Base-by-base conservation (phyloP, 2,888 invertebrate species). In the Hydrotaea cyrtoneurina region DNA sequence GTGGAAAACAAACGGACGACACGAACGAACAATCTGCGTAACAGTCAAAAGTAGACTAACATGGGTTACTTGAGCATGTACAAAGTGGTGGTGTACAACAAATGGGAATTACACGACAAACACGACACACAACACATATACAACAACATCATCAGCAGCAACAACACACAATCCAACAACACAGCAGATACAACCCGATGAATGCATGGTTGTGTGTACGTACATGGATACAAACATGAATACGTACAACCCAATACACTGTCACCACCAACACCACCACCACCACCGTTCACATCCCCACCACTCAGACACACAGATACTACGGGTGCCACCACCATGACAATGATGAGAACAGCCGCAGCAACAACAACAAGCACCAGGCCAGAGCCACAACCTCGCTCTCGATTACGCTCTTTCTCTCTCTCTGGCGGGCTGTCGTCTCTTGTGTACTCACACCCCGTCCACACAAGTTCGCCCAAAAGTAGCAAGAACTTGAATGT, bases 41-140 rank as follows among this genome's bases (percentile, higher is more conserved):
- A 91, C 92, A 92, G 92, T 92, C 92, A 91, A 92, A 92, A 91
- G 91, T 91, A 91, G 92, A 92, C 92, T 92, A 92, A 92, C 92
- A 92, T 90, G 91, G 91, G 89, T 91, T 91, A 89, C 90, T 90
- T 91, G 91, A 90, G 91, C 90, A 91, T 90, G 91, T 90, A 91
- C 91, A 91, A 91, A 91, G 90, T 91, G 91, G 82, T 83, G 83
- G 83, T 85, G 86, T 83, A 86, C 83, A 83, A 86, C 86, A 91
- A 91, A 91, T 91, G 91, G 91, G 91, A 90, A 91, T 90, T 90
- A 91, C 91, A 91, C 90, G 90, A 91, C 90, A 90, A 91, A 85
- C 86, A 85, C 83, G 84, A 87, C 85, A 86, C 78, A 82, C 86
- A 82, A 80, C 75, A 81, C 86, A 87, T 75, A 85, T 85, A 86